phyloP scores from a whole-genome alignment of 2,888 invertebrate species.

The Urechis unicinctus region DNA sequence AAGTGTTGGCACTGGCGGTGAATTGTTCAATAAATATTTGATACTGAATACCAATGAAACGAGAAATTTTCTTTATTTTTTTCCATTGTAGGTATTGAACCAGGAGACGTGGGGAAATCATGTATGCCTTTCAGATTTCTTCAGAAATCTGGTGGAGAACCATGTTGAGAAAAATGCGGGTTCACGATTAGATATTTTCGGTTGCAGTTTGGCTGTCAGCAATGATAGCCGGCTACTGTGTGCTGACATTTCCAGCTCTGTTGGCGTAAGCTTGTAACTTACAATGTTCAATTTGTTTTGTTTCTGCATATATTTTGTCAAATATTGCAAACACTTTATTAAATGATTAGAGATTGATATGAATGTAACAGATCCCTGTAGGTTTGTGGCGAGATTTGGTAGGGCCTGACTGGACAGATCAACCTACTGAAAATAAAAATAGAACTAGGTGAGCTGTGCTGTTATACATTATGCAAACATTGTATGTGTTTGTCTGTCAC shows the following conservation, averaged over 20 bases:
- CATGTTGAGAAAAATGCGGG: conserved; percentile 29
- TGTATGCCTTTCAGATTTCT: conserved; percentile 37
- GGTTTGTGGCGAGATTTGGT: conserved; percentile 23
- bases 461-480: no score
- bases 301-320: neutral
- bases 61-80: neutral
- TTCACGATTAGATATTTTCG: conserved; percentile 38
- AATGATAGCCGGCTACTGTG: conserved; percentile 20
- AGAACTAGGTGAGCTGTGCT: no score
- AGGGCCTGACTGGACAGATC: conserved; percentile 27
- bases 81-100: conserved; percentile 30
- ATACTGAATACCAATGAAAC: neutral
- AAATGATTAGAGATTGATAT: neutral
- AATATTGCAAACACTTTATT: neutral
- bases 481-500: no score
- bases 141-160: conserved; percentile 31
- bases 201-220: conserved; percentile 30
- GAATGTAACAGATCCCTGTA: conserved; percentile 1
- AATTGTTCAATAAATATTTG: no score
- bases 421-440: conserved; percentile 13
- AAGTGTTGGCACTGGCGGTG: no score
- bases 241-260: no score
- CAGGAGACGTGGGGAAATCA: conserved; percentile 36
- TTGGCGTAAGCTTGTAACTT: no score
- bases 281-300: neutral